Conservation (phyloP, 2,888 invertebrate genomes). For the Tillus elongatus region DNA sequence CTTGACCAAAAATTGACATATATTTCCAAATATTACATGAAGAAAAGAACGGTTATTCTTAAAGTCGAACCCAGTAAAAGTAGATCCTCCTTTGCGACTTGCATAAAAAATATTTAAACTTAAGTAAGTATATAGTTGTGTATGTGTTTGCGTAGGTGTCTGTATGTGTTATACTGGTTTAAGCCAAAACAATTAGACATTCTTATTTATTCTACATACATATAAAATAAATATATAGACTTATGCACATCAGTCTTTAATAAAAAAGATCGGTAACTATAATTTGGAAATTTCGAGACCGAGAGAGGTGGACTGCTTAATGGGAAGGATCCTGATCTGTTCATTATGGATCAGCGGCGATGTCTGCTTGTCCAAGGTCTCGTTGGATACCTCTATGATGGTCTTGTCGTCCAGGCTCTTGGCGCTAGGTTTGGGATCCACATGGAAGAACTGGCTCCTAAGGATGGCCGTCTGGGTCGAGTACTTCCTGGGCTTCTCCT, state of each 20-base stretch:
- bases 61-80: no score
- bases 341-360: background rate
- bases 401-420: conserved; percentile 37
- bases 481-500: conserved; percentile 37
- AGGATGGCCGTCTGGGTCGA: conserved; percentile 44
- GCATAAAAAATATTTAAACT: no score
- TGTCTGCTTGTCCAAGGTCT: conserved; percentile 26
- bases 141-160: no score
- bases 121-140: no score
- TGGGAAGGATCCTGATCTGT: background rate
- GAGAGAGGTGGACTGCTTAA: background rate
- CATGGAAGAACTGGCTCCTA: conserved; percentile 47
- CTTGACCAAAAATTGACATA: no score
- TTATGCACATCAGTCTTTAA: conserved; percentile 3
- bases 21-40: no score
- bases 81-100: no score
- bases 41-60: no score
- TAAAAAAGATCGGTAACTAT: conserved; percentile 1
- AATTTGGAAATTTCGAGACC: conserved; percentile 2
- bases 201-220: background rate
- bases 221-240: conserved; percentile 1
- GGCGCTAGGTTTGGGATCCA: conserved; percentile 27
- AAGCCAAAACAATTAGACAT: background rate
- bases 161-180: background rate
- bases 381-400: conserved; percentile 37